Evolutionary conservation across 64 coral and sea anemone genomes (phyloP).

Genomic region (Acropora yongei): DNA sequence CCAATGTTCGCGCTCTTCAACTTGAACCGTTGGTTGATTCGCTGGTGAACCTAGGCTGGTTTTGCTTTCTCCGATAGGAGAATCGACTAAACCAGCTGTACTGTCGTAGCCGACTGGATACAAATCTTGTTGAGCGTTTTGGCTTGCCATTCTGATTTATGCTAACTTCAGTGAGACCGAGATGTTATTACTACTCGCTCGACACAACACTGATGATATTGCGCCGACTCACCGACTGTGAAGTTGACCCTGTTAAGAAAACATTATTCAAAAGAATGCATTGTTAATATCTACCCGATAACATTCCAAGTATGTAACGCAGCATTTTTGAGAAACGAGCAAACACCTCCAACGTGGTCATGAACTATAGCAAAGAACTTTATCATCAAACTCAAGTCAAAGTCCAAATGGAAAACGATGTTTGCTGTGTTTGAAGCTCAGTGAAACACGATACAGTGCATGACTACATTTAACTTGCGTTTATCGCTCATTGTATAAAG

Average conservation of each 20-base stretch:
- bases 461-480: too few relatives aligned
- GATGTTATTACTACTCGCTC: neutral
- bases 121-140: neutral
- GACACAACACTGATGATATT: neutral
- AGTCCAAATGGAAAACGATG: too few relatives aligned
- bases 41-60: neutral
- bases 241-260: neutral
- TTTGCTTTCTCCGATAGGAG: constrained; percentile 10
- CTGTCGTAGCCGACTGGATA: constrained; percentile 22
- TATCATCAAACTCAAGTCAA: too few relatives aligned
- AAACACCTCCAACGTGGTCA: neutral
- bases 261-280: neutral
- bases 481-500: too few relatives aligned
- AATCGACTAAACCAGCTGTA: constrained; percentile 24
- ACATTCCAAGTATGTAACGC: constrained; percentile 12
- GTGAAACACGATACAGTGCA: too few relatives aligned
- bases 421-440: neutral
- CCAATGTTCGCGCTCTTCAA: constrained; percentile 74
- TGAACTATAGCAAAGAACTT: too few relatives aligned
- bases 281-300: neutral
- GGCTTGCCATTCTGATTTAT: neutral
- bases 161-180: neutral
- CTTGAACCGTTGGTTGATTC: neutral
- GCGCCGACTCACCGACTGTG: neutral
- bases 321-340: neutral